Conservation (phyloP, 2,888 invertebrate species). For the Lapara coniferarum region DNA sequence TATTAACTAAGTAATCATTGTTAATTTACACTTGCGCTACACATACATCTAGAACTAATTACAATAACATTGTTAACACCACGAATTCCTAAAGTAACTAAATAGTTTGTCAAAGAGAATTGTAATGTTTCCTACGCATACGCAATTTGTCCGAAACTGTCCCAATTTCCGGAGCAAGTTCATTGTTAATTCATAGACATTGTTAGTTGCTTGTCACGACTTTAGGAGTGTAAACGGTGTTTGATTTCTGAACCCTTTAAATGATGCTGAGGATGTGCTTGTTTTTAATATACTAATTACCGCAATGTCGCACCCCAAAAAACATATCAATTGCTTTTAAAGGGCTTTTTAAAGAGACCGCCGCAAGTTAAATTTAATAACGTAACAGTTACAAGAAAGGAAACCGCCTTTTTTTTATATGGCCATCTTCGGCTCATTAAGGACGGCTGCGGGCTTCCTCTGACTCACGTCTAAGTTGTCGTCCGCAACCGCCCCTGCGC, state of each 20-base stretch:
- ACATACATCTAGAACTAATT: background rate
- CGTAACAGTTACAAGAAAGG: too few relatives aligned
- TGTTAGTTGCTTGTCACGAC: slow-evolving; percentile 60
- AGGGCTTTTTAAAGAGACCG: too few relatives aligned
- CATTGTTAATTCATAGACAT: slow-evolving; percentile 71
- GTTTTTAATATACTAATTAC: background rate
- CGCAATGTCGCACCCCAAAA: too few relatives aligned
- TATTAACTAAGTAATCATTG: too few relatives aligned
- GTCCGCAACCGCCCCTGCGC: too few relatives aligned
- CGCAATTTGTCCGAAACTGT: slow-evolving; percentile 57
- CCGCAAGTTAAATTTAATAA: too few relatives aligned
- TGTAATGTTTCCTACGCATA: slow-evolving; percentile 43
- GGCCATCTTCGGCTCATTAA: too few relatives aligned
- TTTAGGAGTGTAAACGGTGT: slow-evolving; percentile 53
- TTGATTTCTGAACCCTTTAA: slow-evolving; percentile 37
- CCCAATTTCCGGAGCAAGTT: slow-evolving; percentile 57
- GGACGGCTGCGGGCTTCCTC: too few relatives aligned
- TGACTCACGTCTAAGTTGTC: too few relatives aligned
- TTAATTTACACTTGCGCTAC: too few relatives aligned
- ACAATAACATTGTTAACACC: background rate
- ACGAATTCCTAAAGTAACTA: slow-evolving; percentile 41
- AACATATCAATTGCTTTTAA: too few relatives aligned
- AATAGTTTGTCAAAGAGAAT: slow-evolving; percentile 54
- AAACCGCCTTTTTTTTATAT: too few relatives aligned
- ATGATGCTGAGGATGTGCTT: slow-evolving; percentile 25